phyloP scores from a whole-genome alignment of 2,888 invertebrate genomes.

The Auanema freiburgensis region DNA sequence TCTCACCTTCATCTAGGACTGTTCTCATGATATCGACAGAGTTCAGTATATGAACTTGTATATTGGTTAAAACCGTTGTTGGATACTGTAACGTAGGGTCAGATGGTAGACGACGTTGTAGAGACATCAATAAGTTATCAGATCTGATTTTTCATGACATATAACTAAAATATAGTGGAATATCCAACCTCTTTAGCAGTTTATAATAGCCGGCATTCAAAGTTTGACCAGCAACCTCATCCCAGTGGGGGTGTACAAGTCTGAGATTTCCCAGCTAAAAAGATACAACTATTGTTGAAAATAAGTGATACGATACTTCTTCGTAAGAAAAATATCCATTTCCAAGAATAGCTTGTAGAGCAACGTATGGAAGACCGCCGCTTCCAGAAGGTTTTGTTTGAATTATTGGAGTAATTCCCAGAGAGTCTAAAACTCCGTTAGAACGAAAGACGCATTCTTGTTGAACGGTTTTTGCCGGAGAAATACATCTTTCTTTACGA shows the following conservation, averaged over 20 bases:
- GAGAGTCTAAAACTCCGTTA: slow-evolving; percentile 7
- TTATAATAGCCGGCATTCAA: slow-evolving; percentile 58
- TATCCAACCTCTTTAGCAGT: slow-evolving; percentile 37
- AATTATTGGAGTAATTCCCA: no score
- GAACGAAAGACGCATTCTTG: slow-evolving; percentile 24
- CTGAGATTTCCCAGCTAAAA: slow-evolving; percentile 50
- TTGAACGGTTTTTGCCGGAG: slow-evolving; percentile 16
- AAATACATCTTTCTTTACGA: slow-evolving; percentile 18
- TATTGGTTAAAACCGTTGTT: slow-evolving; percentile 53
- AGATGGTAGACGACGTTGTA: slow-evolving; percentile 38
- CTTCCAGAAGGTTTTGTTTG: slow-evolving; percentile 14
- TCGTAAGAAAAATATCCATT: not conserved
- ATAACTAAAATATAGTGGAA: not conserved
- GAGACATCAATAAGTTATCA: slow-evolving; percentile 45
- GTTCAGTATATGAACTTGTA: slow-evolving; percentile 61
- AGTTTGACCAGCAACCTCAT: slow-evolving; percentile 60
- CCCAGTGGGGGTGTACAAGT: slow-evolving; percentile 61
- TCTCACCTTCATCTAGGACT: slow-evolving; percentile 58
- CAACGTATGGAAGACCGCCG: slow-evolving; percentile 35
- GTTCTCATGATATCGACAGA: slow-evolving; percentile 61
- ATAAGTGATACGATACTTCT: slow-evolving; percentile 24
- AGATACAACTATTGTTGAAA: not conserved
- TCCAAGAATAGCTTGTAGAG: slow-evolving; percentile 48
- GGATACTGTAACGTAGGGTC: slow-evolving; percentile 47
- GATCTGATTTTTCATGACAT: slow-evolving; percentile 24